Evolutionary conservation across 2,888 invertebrate genomes (phyloP).

Genomic region (Cosmia pyralina): DNA sequence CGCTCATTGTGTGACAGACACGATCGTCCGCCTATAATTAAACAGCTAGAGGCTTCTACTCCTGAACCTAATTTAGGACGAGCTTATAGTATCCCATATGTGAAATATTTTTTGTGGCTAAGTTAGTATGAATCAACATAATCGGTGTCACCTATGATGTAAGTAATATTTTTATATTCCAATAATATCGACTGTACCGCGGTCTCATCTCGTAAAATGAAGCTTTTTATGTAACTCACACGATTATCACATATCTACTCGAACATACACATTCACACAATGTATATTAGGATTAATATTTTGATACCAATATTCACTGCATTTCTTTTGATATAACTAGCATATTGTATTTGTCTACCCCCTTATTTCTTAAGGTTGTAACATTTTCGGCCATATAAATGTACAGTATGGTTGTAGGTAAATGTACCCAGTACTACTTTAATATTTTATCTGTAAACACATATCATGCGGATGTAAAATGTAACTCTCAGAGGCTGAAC

Average conservation of each 20-base stretch:
- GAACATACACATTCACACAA: slow-evolving; percentile 82
- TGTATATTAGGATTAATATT: slow-evolving; percentile 86
- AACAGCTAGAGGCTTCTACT: slow-evolving; percentile 48
- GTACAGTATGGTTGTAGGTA: slow-evolving; percentile 86
- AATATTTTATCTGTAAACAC: slow-evolving; percentile 85
- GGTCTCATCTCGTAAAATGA: slow-evolving; percentile 75
- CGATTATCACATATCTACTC: slow-evolving; percentile 89
- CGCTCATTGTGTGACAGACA: slow-evolving; percentile 75
- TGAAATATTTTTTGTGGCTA: slow-evolving; percentile 78
- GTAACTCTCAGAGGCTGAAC: slow-evolving; percentile 83
- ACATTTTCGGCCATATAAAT: slow-evolving; percentile 83
- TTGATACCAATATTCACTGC: slow-evolving; percentile 89
- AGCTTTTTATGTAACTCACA: slow-evolving; percentile 84
- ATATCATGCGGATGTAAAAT: slow-evolving; percentile 88
- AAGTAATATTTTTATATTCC: slow-evolving; percentile 87
- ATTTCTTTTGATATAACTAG: slow-evolving; percentile 86
- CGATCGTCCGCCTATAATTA: slow-evolving; percentile 59
- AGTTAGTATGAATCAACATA: slow-evolving; percentile 69
- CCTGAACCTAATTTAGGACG: slow-evolving; percentile 66
- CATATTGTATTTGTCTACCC: slow-evolving; percentile 82
- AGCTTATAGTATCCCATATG: slow-evolving; percentile 74
- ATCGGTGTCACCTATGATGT: slow-evolving; percentile 76
- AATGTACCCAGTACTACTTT: slow-evolving; percentile 86
- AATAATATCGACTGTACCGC: slow-evolving; percentile 74
- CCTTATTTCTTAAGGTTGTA: slow-evolving; percentile 84